These are phyloP conservation scores for Apostichopus californicus DNA, from an alignment of 35 echinoderm and acorn worm genomes.

Conservation along the genomic window DNA sequence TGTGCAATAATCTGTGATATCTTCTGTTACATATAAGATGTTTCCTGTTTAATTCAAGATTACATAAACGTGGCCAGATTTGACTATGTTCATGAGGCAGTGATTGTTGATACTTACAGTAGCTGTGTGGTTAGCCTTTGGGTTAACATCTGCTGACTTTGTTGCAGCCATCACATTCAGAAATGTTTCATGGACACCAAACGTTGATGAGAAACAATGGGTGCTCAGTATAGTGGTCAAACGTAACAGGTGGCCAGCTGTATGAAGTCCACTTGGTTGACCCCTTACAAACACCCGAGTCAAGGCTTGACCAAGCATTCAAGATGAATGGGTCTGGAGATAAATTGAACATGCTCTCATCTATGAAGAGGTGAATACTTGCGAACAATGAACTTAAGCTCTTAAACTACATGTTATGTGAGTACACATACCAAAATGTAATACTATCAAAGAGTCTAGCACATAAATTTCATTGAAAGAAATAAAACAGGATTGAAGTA, in stretches of 20 bases:
- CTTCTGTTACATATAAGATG: too few species aligned
- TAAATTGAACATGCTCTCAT: too few species aligned
- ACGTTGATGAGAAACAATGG: conserved; percentile 26
- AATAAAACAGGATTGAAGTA: too few species aligned
- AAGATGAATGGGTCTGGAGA: not conserved
- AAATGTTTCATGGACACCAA: not conserved
- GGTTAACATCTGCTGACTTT: not conserved
- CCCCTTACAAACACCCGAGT: not conserved
- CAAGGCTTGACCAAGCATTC: not conserved
- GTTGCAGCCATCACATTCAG: conserved; percentile 18
- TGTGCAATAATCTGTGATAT: not conserved
- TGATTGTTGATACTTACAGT: conserved; percentile 7
- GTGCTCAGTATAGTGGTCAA: conserved; percentile 21
- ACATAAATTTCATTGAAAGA: too few species aligned
- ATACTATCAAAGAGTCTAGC: too few species aligned
- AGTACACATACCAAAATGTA: too few species aligned
- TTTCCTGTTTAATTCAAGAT: too few species aligned
- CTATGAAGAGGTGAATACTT: too few species aligned
- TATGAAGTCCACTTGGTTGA: not conserved
- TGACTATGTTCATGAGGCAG: too few species aligned
- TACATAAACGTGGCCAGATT: too few species aligned
- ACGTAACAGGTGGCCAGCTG: conserved; percentile 29
- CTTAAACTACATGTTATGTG: too few species aligned
- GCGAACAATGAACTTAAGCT: not conserved
- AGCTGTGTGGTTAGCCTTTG: conserved; percentile 28